Percentiles rank a stretch among this genome's conserved stretches.
Conservation (phyloP, 2,888 invertebrate genomes). For the Pecten maximus region DNA sequence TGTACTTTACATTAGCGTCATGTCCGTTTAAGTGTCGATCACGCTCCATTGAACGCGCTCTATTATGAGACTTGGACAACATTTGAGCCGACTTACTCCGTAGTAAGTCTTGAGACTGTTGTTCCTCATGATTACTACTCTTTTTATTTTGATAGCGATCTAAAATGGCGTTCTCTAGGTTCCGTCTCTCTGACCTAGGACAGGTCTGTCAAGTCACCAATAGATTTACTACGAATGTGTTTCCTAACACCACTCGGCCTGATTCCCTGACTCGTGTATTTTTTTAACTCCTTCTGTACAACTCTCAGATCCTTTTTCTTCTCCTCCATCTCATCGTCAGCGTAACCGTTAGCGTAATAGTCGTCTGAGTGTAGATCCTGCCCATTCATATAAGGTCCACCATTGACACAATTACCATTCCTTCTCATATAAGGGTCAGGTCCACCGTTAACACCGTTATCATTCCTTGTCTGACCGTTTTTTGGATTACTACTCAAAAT, state of each 20-base stretch:
- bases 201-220: conserved; percentile 21
- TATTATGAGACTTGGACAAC: conserved; percentile 1
- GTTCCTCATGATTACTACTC: neutral
- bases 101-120: neutral
- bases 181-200: neutral
- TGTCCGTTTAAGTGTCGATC: neutral
- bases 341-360: neutral
- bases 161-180: neutral
- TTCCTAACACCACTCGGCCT: conserved; percentile 22
- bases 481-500: neutral
- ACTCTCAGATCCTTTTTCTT: conserved; percentile 36
- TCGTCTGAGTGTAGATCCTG: neutral
- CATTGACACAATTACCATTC: neutral
- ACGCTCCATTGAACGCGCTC: neutral
- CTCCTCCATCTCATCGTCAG: conserved; percentile 11
- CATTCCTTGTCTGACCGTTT: no score
- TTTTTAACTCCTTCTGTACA: conserved; percentile 28
- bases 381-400: neutral
- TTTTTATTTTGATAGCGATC: neutral
- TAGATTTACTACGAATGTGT: conserved; percentile 44
- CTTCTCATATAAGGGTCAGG: no score
- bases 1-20: neutral
- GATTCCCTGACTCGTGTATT: neutral
- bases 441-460: neutral
- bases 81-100: conserved; percentile 10